Conservation (phyloP, 1,140 invertebrate genomes). For the Archivesica marissinica region DNA sequence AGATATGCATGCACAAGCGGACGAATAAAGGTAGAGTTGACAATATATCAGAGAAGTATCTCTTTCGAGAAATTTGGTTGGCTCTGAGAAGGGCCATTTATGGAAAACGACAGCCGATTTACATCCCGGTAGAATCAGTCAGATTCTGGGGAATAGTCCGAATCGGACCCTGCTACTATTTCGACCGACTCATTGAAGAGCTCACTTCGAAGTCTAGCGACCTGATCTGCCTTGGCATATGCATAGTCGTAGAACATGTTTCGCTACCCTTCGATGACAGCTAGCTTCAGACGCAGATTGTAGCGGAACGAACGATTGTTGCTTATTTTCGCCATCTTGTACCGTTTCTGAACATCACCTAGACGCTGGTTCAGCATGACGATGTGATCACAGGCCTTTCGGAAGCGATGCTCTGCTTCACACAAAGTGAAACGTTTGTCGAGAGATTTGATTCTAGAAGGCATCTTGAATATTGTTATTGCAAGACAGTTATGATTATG, state of each 20-base stretch:
- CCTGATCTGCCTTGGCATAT: constrained; percentile 59
- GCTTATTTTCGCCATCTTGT: constrained; percentile 19
- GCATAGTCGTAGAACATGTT: constrained; percentile 71
- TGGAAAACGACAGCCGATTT: background rate
- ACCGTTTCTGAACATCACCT: constrained; percentile 35
- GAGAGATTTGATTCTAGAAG: constrained; percentile 32
- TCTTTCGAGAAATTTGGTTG: constrained; percentile 22
- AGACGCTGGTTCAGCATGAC: constrained; percentile 40
- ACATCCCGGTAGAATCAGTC: background rate
- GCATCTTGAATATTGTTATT: constrained; percentile 36
- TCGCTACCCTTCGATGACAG: constrained; percentile 62
- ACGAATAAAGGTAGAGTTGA: no score
- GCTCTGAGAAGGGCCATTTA: constrained; percentile 35
- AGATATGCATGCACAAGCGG: no score
- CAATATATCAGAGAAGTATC: background rate
- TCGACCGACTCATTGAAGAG: constrained; percentile 51
- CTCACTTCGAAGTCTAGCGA: constrained; percentile 58
- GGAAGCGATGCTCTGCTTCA: constrained; percentile 37
- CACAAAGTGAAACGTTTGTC: constrained; percentile 34
- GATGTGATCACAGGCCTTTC: constrained; percentile 49
- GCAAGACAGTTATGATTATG: background rate
- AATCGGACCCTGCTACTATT: constrained; percentile 22
- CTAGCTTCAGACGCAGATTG: constrained; percentile 49
- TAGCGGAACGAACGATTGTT: constrained; percentile 34
- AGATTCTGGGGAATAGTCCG: constrained; percentile 2